These are phyloP conservation scores for Valencia hispanica DNA, from an alignment of 2,797 vertebrate genomes.

Conservation along the genomic window DNA sequence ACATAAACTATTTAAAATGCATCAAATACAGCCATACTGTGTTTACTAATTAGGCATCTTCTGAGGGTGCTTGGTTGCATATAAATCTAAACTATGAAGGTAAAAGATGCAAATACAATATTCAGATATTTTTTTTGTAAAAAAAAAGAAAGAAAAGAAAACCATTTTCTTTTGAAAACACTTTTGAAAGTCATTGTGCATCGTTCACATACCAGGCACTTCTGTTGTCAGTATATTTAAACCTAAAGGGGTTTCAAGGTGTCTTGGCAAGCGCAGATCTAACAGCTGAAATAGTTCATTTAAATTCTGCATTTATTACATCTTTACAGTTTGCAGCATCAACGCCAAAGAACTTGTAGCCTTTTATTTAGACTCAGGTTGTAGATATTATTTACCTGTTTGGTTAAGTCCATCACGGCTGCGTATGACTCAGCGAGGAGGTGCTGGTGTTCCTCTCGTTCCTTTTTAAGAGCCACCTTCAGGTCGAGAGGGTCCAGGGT, in stretches of 20 bases:
- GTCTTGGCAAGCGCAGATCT: neutral
- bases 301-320: neutral
- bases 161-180: too few species aligned
- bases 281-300: neutral
- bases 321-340: neutral
- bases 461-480: constrained; percentile 90
- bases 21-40: too few species aligned
- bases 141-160: too few species aligned
- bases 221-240: neutral
- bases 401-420: constrained; percentile 96
- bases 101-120: too few species aligned
- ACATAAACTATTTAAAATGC: too few species aligned
- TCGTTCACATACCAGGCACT: neutral
- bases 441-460: constrained; percentile 95
- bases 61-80: too few species aligned
- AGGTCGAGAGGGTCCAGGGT: constrained; percentile 84
- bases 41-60: too few species aligned
- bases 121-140: too few species aligned
- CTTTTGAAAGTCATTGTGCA: neutral
- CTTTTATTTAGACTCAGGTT: neutral
- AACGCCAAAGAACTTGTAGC: neutral
- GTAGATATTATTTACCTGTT: constrained; percentile 72
- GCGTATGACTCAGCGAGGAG: constrained; percentile 96
- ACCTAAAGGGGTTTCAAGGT: neutral
- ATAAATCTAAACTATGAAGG: too few species aligned